Percentiles rank a stretch among this genome's conserved stretches.
Evolutionary conservation across 2,113 vertebrate genomes (phyloP).

Genomic region (Pituophis catenifer): DNA sequence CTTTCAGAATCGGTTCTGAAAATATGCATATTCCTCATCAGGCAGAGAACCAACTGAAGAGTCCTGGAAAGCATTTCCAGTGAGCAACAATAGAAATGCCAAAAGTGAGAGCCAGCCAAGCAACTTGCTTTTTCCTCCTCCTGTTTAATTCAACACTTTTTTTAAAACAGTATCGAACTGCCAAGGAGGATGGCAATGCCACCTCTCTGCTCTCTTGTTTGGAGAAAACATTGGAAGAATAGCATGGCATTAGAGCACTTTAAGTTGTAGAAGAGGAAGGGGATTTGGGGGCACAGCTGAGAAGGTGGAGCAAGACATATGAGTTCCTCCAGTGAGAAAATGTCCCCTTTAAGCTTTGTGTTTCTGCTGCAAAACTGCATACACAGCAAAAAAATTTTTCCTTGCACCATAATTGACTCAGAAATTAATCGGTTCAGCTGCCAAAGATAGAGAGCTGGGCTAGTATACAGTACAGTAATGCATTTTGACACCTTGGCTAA

Average conservation of each 20-base stretch:
- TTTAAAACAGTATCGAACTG: neutral
- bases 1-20: neutral
- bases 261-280: neutral
- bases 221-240: neutral
- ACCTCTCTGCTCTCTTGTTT: neutral
- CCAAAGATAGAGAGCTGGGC: neutral
- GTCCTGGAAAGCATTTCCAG: neutral
- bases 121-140: accelerated
- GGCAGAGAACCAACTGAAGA: neutral
- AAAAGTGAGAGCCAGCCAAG: neutral
- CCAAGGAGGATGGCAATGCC: neutral
- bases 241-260: neutral
- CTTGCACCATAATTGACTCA: neutral
- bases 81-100: neutral
- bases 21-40: neutral
- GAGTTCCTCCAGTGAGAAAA: neutral
- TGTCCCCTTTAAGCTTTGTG: neutral
- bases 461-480: neutral
- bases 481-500: neutral
- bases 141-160: neutral
- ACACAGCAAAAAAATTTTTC: neutral
- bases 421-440: neutral
- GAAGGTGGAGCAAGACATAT: neutral
- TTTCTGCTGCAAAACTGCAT: neutral
- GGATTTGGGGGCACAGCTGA: too few relatives aligned